Evolutionary conservation across 1,140 invertebrate species (phyloP).

Genomic region (Papilio xuthus): DNA sequence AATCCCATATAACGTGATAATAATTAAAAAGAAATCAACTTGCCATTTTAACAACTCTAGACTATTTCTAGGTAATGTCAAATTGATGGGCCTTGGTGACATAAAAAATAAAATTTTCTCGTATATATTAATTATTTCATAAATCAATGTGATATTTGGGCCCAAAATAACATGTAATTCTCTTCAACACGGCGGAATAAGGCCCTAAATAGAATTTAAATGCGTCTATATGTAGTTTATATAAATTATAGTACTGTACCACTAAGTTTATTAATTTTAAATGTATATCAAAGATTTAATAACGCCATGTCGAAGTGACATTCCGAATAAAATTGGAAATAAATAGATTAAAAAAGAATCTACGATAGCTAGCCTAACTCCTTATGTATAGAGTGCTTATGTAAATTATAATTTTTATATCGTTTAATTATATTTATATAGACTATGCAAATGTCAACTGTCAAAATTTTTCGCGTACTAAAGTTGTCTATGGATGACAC

Average conservation of each 20-base stretch:
- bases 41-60: conserved; percentile 80
- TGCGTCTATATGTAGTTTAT: conserved; percentile 15
- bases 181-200: background rate
- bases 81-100: conserved; percentile 61
- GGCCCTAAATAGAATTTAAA: background rate
- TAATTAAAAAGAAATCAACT: conserved; percentile 66
- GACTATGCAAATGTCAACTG: conserved; percentile 25
- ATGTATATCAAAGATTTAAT: background rate
- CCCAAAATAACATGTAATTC: conserved; percentile 37
- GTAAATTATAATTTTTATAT: conserved; percentile 71
- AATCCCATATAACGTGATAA: conserved; percentile 35
- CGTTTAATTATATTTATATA: conserved; percentile 34
- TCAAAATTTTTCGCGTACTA: conserved; percentile 40
- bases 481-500: conserved; percentile 25
- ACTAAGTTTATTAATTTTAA: conserved; percentile 21
- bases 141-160: conserved; percentile 49
- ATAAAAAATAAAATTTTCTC: conserved; percentile 46
- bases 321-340: conserved; percentile 37
- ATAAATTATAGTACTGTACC: background rate
- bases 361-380: conserved; percentile 67
- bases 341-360: conserved; percentile 63
- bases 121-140: conserved; percentile 52
- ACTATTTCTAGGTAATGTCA: conserved; percentile 78
- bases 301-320: conserved; percentile 45
- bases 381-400: conserved; percentile 67